Evolutionary conservation across 2,113 vertebrate species (phyloP).

Genomic region (Apus apus): DNA sequence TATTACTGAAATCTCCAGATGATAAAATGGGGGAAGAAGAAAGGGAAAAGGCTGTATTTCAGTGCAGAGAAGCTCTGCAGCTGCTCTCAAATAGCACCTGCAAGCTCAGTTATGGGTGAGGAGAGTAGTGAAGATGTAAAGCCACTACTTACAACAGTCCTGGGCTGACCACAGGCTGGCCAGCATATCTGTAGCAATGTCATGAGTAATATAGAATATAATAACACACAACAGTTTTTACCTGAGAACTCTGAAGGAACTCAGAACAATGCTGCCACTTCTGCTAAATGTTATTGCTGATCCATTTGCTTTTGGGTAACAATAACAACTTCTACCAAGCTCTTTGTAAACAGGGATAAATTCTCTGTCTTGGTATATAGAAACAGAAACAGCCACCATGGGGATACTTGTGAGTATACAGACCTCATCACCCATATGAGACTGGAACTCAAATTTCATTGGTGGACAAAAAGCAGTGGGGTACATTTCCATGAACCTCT

Average conservation of each 20-base stretch:
- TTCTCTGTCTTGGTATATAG: neutral
- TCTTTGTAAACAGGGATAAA: neutral
- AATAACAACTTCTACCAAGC: neutral
- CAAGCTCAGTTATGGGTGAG: neutral
- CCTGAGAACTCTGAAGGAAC: neutral
- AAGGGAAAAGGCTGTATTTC: neutral
- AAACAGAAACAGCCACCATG: neutral
- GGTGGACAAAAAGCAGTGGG: slow-evolving; percentile 95
- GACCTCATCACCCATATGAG: slow-evolving; percentile 98
- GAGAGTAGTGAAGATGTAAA: neutral
- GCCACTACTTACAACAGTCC: neutral
- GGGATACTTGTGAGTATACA: slow-evolving; percentile 50
- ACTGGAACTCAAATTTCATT: slow-evolving; percentile 94
- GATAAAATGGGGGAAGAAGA: neutral
- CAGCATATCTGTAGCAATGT: neutral
- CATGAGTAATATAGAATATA: neutral
- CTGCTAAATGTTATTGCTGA: neutral
- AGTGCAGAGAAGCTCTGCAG: neutral
- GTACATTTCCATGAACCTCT: slow-evolving; percentile 99
- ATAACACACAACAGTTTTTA: neutral
- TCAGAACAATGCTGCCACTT: neutral
- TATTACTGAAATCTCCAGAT: neutral
- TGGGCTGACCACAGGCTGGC: neutral
- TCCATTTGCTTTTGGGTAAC: neutral
- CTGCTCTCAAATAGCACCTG: neutral